phyloP scores from a whole-genome alignment of 2,888 invertebrate species.

The Laspeyria flexula region DNA sequence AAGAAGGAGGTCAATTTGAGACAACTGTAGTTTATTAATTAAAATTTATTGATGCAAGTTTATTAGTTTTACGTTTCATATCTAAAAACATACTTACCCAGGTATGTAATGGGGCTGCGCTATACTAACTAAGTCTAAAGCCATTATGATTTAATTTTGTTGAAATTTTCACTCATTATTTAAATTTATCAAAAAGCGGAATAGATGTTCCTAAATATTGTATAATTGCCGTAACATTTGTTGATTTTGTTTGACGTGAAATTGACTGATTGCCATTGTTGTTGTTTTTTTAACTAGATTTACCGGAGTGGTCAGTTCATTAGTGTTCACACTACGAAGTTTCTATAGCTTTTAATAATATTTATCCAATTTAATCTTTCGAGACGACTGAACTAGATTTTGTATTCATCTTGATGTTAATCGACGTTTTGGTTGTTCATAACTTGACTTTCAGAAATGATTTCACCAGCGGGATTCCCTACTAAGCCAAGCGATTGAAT shows the following conservation, averaged over 20 bases:
- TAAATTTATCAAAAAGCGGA: conserved; percentile 31
- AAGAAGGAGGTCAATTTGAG: too few species aligned
- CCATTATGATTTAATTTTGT: conserved; percentile 60
- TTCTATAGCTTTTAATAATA: neutral
- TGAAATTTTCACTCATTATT: conserved; percentile 58
- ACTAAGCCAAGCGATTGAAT: too few species aligned
- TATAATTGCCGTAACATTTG: conserved; percentile 36
- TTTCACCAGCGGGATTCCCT: too few species aligned
- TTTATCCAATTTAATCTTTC: too few species aligned
- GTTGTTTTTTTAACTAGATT: conserved; percentile 12
- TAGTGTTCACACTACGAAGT: neutral
- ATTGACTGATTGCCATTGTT: conserved; percentile 22
- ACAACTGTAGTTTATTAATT: too few species aligned
- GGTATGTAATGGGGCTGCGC: conserved; percentile 91
- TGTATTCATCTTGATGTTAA: too few species aligned
- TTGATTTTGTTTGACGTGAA: conserved; percentile 43
- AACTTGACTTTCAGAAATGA: too few species aligned
- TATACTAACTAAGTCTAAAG: conserved; percentile 86
- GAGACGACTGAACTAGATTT: too few species aligned
- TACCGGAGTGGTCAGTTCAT: conserved; percentile 11
- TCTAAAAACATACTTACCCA: conserved; percentile 89
- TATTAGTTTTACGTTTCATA: too few species aligned
- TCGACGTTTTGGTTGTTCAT: too few species aligned
- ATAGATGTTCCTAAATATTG: conserved; percentile 26
- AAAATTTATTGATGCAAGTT: too few species aligned